A percentile compares a stretch with the other conserved stretches of the same genome.
These are phyloP conservation scores for Opisthograptis luteolata DNA, from an alignment of 2,888 invertebrate genomes.

Conservation along the genomic window DNA sequence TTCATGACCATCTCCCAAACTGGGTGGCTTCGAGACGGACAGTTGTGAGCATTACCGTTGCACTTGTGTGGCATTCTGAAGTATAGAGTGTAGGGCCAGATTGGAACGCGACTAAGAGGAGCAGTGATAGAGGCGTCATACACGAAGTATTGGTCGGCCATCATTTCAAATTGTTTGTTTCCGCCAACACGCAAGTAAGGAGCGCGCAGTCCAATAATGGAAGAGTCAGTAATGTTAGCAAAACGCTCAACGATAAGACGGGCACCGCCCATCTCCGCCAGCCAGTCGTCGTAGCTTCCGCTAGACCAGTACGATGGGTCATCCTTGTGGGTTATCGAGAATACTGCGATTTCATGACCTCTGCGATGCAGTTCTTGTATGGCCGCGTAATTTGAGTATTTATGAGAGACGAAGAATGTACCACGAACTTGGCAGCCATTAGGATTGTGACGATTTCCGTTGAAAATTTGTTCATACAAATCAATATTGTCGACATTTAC, in stretches of 20 bases:
- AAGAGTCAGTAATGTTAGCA: constrained; percentile 96
- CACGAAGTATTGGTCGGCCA: constrained; percentile 97
- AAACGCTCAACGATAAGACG: constrained; percentile 94
- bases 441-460: constrained; percentile 92
- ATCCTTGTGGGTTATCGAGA: constrained; percentile 96
- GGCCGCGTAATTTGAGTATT: constrained; percentile 95
- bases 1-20: constrained; percentile 99
- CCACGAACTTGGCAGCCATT: constrained; percentile 95
- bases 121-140: constrained; percentile 98
- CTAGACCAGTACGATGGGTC: constrained; percentile 95
- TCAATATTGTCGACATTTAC: constrained; percentile 97
- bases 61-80: constrained; percentile 98
- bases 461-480: constrained; percentile 95
- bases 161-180: constrained; percentile 98
- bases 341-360: constrained; percentile 96
- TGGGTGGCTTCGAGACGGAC: constrained; percentile 95
- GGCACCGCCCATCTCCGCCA: constrained; percentile 97
- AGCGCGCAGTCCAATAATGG: constrained; percentile 94
- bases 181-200: constrained; percentile 96
- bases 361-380: constrained; percentile 94
- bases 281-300: constrained; percentile 95
- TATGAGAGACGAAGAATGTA: constrained; percentile 96
- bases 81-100: constrained; percentile 99
- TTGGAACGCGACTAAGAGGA: constrained; percentile 93
- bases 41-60: constrained; percentile 96